A percentile compares a stretch with the other conserved stretches of the same genome.
Conservation (phyloP, 1,140 invertebrate genomes). For the Eumaeus atala region DNA sequence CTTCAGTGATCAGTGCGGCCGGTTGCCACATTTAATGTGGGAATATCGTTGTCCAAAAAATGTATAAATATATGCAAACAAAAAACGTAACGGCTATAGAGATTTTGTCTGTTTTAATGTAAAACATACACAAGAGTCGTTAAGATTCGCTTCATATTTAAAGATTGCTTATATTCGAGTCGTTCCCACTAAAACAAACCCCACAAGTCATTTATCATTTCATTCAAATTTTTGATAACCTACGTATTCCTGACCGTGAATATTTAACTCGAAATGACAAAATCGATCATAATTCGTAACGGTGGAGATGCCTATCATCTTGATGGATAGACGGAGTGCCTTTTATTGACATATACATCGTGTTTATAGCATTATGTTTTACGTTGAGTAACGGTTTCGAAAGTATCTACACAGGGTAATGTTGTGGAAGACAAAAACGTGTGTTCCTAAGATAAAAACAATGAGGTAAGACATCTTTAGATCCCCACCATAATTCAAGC, state of each 20-base stretch:
- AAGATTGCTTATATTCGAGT: neutral
- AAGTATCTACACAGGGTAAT: no score
- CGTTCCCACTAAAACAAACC: slow-evolving; percentile 1
- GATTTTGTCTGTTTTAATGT: no score
- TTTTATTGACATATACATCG: slow-evolving; percentile 3
- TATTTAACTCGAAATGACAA: slow-evolving; percentile 20
- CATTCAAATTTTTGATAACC: slow-evolving; percentile 9
- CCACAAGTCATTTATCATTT: slow-evolving; percentile 6
- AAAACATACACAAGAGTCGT: neutral
- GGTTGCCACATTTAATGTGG: no score
- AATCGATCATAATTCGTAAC: slow-evolving; percentile 36
- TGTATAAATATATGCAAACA: no score
- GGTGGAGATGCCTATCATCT: slow-evolving; percentile 36
- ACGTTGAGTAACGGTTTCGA: no score
- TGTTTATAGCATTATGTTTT: neutral
- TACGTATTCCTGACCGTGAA: slow-evolving; percentile 15
- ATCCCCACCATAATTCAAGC: no score
- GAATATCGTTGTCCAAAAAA: no score
- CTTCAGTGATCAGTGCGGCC: no score
- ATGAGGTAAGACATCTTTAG: no score
- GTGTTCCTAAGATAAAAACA: no score
- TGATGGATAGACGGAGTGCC: slow-evolving; percentile 29
- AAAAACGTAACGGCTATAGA: no score
- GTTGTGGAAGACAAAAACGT: no score
- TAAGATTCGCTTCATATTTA: neutral